Base-by-base conservation (phyloP, 2,888 invertebrate genomes). In the Melangyna quadrimaculata region DNA sequence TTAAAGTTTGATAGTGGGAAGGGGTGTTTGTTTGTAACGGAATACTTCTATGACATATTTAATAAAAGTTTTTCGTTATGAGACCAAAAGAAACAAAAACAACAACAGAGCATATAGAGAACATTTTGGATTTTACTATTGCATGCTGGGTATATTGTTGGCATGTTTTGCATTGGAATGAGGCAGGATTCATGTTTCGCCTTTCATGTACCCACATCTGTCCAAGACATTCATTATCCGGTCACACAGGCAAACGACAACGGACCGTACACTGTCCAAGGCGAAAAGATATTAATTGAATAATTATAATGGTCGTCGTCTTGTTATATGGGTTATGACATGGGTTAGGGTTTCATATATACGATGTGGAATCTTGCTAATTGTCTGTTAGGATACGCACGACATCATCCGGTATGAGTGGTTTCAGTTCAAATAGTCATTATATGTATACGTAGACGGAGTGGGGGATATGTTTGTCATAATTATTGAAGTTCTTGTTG, bases 231-330 rank as follows among this genome's bases (percentile, higher is more conserved):
- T 86, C 81, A 86, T 86, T 86, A 86, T 86, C 81, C 81, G 86
- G 86, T 78, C 81, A 81, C 86, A 86, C 77, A 81, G 86, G 86
- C 81, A 86, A 86, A 86, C 81, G 86, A 86, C 86, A 86, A 78
- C 86, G 77, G 86, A 78, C 83, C 84, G 75, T 71, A 67, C 75
- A 71, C 84, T 83, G 83, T 67, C 87, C 87, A 35, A 79, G 84
- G 84, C 87, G 83, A 79, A 87, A 84, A 87, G 87, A 88, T 88
- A 88, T 88, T 88, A 88, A 88, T 88, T 88, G 88, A 88, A 88
- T 88, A 88, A 88, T 88, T 88, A 88, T 87, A 87, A 88, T 82
- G 87, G 87, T 80, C 86, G 87, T 86, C 82, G 78, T 87, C 86
- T 87, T 86, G 87, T 81, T 86, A 86, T 86, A 86, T 86, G 81